Base-by-base conservation (phyloP, 2,888 invertebrate species). In the Torymus tubicola region DNA sequence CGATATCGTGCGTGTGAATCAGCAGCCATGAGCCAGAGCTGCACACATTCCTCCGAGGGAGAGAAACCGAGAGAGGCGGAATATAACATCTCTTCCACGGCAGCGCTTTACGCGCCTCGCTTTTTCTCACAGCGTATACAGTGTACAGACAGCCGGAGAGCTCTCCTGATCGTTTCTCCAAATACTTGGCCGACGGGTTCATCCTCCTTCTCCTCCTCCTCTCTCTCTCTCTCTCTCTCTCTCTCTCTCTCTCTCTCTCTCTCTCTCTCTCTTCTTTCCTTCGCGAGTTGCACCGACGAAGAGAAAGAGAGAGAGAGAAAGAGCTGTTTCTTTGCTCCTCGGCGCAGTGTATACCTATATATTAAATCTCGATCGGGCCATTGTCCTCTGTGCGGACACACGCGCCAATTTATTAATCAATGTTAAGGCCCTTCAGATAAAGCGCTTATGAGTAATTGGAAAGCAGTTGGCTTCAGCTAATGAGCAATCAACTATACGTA, bases 101-200 rank as follows among this genome's bases (percentile, higher is more conserved):
- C 16, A 0, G 12, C n/a, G 67, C 0, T 53, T 24, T 60, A 58
- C 55, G 5, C 24, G 3, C 18, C 31, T 14, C 12, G n/a, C n/a
- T n/a, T 16, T 53, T 64, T 72, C 24, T 24, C 24, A 24, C 24
- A 24, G 24, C 24, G n/a, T n/a, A n/a, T n/a, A n/a, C n/a, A n/a
- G n/a, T n/a, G 24, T 24, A 3, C 24, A 24, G 24, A 3, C 24
- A 24, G 24, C 2, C 24, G 24, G 24, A 24, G 24, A 24, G 24
- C 24, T 24, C 2, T 3, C 2, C 18, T 61, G 24, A 55, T 77
- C 57, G 63, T 71, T 64, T 65, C 57, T 65, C 69, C 77, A 64
- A 77, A 77, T 77, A 58, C 58, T 71, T 58, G 55, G 70, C 21
- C 16, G 64, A 71, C 78, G 60, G 71, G 70, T 77, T 71, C 70